Evolutionary conservation across 2,797 vertebrate genomes (phyloP), one percentile per base, ranked within the genome.

Genomic region (Tangara arthus): DNA sequence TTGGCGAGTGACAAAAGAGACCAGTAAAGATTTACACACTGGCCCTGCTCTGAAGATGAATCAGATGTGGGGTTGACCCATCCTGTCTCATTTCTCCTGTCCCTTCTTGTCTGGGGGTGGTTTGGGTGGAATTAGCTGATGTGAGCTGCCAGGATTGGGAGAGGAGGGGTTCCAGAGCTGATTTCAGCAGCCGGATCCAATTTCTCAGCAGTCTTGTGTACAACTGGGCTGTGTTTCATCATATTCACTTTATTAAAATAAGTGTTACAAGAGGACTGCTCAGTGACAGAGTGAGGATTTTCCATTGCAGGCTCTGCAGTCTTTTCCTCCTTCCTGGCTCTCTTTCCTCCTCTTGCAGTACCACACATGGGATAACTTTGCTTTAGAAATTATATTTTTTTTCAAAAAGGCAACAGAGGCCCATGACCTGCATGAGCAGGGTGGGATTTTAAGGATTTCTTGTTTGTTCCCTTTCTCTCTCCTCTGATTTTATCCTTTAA

Each of bases 141-240:
- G 42, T 53, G n/a, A 82, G 24, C n/a, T 18, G 5, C 34, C 87
- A 56, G 50, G 32, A 9, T 65, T 89, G 76, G 87, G n/a, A 71
- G 73, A 65, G 82, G 60, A 77, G 64, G 61, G 35, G 17, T 32
- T 87, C 82, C 65, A 83, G 56, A 95, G 34, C 53, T 0, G 1
- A 69, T 61, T 94, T 71, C 72, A 78, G 78, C 92, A 89, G 65
- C 50, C 4, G 0, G 61, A 86, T 95, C 80, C 57, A 72, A 50
- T 86, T 94, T 95, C 72, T 95, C 61, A 81, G 84, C 87, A 86
- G 35, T 2, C 15, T 82, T 81, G 65, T 87, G 37, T 88, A 49
- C 76, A 81, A 24, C 3, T 91, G 85, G 69, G 68, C 60, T 85
- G 81, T 28, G 46, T 96, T 95, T 96, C 87, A 89, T 91, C 79